A percentile compares a stretch with the other conserved stretches of the same genome.
These are phyloP conservation scores for Echinarachnius parma DNA, from an alignment of 53 echinoderm and acorn worm genomes.

Conservation along the genomic window DNA sequence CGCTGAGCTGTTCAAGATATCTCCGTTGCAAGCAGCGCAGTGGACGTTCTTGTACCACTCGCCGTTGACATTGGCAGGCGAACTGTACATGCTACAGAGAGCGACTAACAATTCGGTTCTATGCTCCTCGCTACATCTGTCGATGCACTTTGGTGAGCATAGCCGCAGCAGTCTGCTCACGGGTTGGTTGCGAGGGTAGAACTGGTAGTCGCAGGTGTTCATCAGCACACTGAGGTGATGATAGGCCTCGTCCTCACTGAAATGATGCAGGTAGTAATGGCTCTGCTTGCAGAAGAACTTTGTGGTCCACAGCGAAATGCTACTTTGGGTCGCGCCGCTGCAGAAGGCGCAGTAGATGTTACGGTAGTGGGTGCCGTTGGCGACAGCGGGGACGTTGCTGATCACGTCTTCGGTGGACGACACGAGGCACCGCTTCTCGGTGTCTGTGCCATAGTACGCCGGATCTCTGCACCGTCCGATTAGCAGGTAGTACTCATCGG, in stretches of 20 bases:
- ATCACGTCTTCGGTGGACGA: background rate
- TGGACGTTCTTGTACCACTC: constrained; percentile 36
- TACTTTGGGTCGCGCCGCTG: background rate
- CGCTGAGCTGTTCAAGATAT: background rate
- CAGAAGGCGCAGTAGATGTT: constrained; percentile 37
- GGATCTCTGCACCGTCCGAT: constrained; percentile 1
- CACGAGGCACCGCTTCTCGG: constrained; percentile 6
- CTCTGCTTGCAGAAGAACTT: background rate
- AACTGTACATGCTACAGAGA: constrained; percentile 11
- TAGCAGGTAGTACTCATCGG: background rate
- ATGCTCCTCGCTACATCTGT: background rate
- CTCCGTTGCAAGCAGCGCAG: constrained; percentile 15
- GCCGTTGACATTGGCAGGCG: constrained; percentile 8
- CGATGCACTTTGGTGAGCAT: background rate
- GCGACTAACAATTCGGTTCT: background rate
- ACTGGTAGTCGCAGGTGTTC: background rate
- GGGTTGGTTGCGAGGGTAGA: background rate
- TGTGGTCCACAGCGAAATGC: background rate
- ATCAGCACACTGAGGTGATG: background rate
- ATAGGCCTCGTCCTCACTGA: background rate
- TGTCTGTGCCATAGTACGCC: background rate
- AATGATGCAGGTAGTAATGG: too few relatives aligned
- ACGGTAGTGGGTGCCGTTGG: constrained; percentile 17
- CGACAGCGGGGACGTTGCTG: background rate
- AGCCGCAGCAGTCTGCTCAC: background rate